Evolutionary conservation across 2,888 invertebrate genomes (phyloP).

Genomic region (Agriopis marginaria): DNA sequence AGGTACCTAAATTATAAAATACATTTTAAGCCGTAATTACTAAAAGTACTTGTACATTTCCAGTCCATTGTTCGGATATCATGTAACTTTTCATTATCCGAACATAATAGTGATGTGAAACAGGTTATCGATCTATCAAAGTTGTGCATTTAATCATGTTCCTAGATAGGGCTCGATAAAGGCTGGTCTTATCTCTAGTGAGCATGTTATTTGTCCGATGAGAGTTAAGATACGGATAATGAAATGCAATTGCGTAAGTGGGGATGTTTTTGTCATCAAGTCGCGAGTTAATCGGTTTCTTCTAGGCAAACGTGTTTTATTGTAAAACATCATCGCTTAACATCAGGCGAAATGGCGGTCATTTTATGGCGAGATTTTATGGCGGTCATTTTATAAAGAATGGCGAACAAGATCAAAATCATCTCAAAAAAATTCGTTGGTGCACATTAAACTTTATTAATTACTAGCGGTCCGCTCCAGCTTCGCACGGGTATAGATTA

Average conservation of each 20-base stretch:
- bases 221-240: conserved; percentile 35
- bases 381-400: no score
- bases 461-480: no score
- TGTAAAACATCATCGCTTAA: no score
- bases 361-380: no score
- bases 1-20: conserved; percentile 19
- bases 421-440: no score
- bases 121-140: conserved; percentile 40
- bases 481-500: no score
- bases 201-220: conserved; percentile 39
- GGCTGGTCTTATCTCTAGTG: conserved; percentile 33
- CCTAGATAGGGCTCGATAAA: conserved; percentile 28
- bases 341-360: no score
- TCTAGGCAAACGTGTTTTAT: no score
- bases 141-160: conserved; percentile 40
- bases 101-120: conserved; percentile 54
- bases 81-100: conserved; percentile 40
- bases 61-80: conserved; percentile 33
- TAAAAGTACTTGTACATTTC: conserved; percentile 34
- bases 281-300: no score
- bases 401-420: no score
- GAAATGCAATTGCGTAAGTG: neutral
- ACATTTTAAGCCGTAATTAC: conserved; percentile 32
- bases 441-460: no score
- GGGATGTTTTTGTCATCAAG: neutral